Base-by-base conservation (phyloP, 2,113 vertebrate genomes). In the Sitta europaea region DNA sequence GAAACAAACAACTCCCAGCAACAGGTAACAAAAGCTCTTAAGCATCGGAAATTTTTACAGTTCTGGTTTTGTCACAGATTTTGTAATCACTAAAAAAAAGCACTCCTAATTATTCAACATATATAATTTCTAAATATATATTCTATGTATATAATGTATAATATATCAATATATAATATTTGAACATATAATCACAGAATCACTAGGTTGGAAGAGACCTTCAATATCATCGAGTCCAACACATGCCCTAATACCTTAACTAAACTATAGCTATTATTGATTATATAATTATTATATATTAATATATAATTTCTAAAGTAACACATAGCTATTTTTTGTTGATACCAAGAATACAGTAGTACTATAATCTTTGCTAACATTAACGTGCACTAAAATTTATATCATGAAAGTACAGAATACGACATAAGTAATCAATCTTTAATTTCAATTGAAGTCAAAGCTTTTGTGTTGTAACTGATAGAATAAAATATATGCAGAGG, bases 21-120 rank as follows among this genome's bases (percentile, higher is more conserved):
- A 38, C 7, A 14, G 10, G 5, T 18, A 82, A 3, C 6, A 88
- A 68, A 70, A 19, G 0, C 9, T 38, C 9, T 45, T 54, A 54
- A 43, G 2, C 16, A 16, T 55, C 2, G 0, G 5, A 82, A 54
- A 73, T 33, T 54, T 4, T 40, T 48, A 4, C 1, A 29, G 16
- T 81, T 72, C 29, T 55, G 8, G 29, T 54, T 78, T 65, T 63
- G 22, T 55, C 28, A 51, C 12, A 51, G 12, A n/a, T 65, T 70
- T 45, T 74, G 17, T 47, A 17, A 29, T 14, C 4, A 43, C 3
- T 8, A n/a, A 63, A 16, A 27, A 4, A 58, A 33, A 38, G 28
- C 7, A 11, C 12, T 3, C 2, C 1, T 35, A 42, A 42, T 28
- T 53, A n/a, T 36, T 48, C 40, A 45, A 27, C 33, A 40, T 11